Evolutionary conservation across 2,888 invertebrate species (phyloP), one percentile per base, ranked within the genome.

Genomic region (Perizoma affinitatum): DNA sequence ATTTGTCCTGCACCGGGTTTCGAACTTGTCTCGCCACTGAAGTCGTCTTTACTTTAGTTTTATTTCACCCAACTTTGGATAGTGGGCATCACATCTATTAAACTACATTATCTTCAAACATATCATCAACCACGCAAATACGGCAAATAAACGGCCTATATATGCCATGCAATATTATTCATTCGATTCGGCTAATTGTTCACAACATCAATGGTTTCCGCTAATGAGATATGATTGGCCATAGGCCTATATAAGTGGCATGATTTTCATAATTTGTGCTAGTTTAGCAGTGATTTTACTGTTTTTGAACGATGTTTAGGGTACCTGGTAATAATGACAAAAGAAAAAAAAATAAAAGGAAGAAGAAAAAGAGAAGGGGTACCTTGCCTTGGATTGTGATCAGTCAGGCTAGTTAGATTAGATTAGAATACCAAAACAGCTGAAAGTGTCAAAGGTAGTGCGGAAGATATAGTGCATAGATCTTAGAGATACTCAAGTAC

Each of bases 81-180:
- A 22, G 22, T 22, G 22, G 22, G 22, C 22, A 22, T 22, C 22
- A 22, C n/a, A n/a, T n/a, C n/a, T 22, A 46, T 35, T 46, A 34
- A 53, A 53, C 50, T 42, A 49, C 22, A 55, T 55, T 43, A 61
- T 11, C 44, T 6, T n/a, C 51, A 55, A 55, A 56, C 60, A 55
- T 56, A 56, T 55, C 54, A 45, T 36, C 10, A 6, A 43, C 49
- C 47, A 38, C 34, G 48, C 45, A 55, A 54, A 56, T 11, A 22
- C 22, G 22, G 44, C 42, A 49, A 58, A 59, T 56, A 63, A 59
- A 41, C 56, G 45, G 45, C 11, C 59, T 47, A 58, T 54, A 55
- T 54, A 57, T 46, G 45, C 33, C 6, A 42, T 48, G 46, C 54
- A 58, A 54, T 52, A 65, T 65, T 38, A 64, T 65, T 55, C 61